Conservation (phyloP, 1,140 invertebrate genomes). For the Monochamus saltuarius region DNA sequence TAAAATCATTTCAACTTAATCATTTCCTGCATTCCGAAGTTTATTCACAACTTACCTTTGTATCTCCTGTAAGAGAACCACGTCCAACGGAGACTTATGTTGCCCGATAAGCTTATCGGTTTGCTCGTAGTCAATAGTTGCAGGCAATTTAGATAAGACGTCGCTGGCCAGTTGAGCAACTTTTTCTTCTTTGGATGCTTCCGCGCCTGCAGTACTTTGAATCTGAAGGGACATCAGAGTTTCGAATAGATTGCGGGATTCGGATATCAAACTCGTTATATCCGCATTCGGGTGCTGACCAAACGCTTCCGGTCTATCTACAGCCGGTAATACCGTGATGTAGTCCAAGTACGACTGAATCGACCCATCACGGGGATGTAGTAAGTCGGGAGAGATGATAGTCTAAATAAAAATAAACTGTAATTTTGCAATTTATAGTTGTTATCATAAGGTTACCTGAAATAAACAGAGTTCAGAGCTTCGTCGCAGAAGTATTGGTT, state of each 20-base stretch:
- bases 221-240: conserved; percentile 80
- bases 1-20: conserved; percentile 18
- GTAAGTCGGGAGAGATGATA: conserved; percentile 70
- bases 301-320: conserved; percentile 81
- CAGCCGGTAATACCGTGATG: conserved; percentile 70
- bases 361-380: conserved; percentile 78
- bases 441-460: conserved; percentile 56
- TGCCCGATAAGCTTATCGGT: conserved; percentile 70
- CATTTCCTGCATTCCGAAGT: background rate
- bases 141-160: conserved; percentile 69
- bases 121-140: conserved; percentile 72
- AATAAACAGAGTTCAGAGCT: conserved; percentile 63
- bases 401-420: conserved; percentile 45
- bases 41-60: conserved; percentile 52
- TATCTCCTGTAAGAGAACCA: conserved; percentile 80
- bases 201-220: conserved; percentile 57
- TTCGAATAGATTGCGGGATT: conserved; percentile 74
- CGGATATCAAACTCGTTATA: conserved; percentile 80
- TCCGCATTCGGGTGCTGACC: conserved; percentile 91
- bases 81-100: conserved; percentile 72
- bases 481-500: conserved; percentile 78
- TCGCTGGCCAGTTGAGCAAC: conserved; percentile 65
- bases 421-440: background rate
- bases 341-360: conserved; percentile 77
- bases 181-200: conserved; percentile 62